Percentiles rank a stretch among this genome's conserved stretches.
These are phyloP conservation scores for Meda fulgida DNA, from an alignment of 2,797 vertebrate genomes.

Conservation along the genomic window DNA sequence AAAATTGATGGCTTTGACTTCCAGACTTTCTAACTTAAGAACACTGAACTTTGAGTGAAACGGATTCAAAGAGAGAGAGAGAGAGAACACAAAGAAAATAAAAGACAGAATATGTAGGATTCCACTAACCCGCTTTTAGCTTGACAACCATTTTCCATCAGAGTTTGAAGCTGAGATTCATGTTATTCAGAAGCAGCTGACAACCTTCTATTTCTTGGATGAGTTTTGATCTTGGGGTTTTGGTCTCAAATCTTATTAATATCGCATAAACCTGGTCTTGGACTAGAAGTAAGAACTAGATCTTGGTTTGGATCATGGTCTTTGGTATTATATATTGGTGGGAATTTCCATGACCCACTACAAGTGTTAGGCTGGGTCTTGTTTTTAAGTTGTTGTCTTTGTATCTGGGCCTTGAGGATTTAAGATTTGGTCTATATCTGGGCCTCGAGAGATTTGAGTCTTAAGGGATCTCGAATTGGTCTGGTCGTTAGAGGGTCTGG, in stretches of 20 bases:
- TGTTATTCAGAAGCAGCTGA: neutral
- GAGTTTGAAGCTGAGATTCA: neutral
- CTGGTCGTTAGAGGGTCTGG: neutral
- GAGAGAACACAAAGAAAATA: neutral
- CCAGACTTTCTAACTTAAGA: neutral
- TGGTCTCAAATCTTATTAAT: neutral
- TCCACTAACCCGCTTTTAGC: neutral
- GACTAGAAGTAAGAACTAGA: no score
- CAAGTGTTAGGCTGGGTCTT: neutral
- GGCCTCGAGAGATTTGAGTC: neutral
- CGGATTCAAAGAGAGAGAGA: neutral
- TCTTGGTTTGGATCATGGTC: neutral
- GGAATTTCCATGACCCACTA: neutral
- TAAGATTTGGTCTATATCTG: neutral
- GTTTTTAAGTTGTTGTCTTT: neutral
- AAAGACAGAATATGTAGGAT: neutral
- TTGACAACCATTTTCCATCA: neutral
- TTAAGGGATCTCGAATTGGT: neutral
- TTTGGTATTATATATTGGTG: neutral
- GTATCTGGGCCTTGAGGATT: neutral
- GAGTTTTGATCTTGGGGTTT: neutral
- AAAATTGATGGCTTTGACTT: constrained; percentile 9
- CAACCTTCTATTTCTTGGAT: neutral
- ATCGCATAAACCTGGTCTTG: neutral
- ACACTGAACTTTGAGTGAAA: neutral